Conservation (phyloP, 2,888 invertebrate genomes). For the Dasypogon diadema region DNA sequence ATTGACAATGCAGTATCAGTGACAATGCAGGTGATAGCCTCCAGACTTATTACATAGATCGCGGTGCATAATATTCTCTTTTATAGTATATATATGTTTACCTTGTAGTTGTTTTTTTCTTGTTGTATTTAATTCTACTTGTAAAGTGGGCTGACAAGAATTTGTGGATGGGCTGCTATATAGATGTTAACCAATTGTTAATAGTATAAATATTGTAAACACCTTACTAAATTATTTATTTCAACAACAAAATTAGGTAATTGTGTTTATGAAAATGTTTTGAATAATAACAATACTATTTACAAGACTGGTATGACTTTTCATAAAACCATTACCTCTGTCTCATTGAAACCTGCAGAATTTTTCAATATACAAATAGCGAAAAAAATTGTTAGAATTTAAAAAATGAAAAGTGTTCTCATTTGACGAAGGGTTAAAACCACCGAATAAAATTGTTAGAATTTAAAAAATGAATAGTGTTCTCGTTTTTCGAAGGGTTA, state of each 20-base stretch:
- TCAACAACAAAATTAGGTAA: conserved; percentile 16
- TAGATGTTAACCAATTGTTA: conserved; percentile 5
- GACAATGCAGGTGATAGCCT: no score
- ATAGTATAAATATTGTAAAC: conserved; percentile 2
- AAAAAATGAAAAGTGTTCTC: no score
- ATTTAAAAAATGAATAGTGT: no score
- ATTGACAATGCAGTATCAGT: no score
- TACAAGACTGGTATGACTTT: no score
- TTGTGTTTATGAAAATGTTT: conserved; percentile 7
- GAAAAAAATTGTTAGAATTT: no score
- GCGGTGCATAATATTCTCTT: conserved; percentile 21
- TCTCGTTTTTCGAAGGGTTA: no score
- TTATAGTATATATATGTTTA: conserved; percentile 15
- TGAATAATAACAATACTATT: conserved; percentile 15
- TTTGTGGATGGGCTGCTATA: conserved; percentile 18
- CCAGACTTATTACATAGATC: conserved; percentile 20
- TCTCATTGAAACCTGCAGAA: no score
- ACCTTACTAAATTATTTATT: conserved; percentile 16
- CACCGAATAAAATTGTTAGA: no score
- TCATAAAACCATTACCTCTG: no score
- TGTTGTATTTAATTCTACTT: conserved; percentile 13
- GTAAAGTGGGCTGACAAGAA: conserved; percentile 1
- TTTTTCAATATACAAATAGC: no score
- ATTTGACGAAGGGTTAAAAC: no score
- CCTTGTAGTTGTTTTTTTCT: conserved; percentile 1